Conservation (phyloP, 2,888 invertebrate genomes). For the Teinopalpus imperialis region DNA sequence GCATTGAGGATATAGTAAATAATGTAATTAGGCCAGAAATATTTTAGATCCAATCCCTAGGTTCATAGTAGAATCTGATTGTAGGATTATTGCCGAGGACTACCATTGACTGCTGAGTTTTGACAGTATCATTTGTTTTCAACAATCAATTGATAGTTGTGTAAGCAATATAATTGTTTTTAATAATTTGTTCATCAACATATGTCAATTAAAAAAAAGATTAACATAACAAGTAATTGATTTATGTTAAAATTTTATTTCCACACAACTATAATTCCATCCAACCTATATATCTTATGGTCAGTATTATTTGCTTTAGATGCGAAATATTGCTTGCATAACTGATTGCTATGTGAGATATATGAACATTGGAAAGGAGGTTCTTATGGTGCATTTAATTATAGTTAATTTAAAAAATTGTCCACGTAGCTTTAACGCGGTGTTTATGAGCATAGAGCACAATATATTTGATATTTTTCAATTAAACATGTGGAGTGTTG, state of each 20-base stretch:
- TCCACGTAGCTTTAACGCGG: constrained; percentile 74
- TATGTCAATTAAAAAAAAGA: constrained; percentile 62
- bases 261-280: constrained; percentile 44
- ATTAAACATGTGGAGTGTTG: constrained; percentile 60
- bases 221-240: constrained; percentile 10
- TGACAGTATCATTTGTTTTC: constrained; percentile 37
- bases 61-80: constrained; percentile 41
- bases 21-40: constrained; percentile 56
- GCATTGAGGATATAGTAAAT: constrained; percentile 50
- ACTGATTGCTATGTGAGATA: constrained; percentile 45
- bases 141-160: constrained; percentile 46
- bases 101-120: neutral
- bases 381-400: constrained; percentile 77
- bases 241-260: constrained; percentile 31
- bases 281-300: constrained; percentile 41
- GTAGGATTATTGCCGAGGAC: constrained; percentile 26
- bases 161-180: constrained; percentile 58
- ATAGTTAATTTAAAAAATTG: constrained; percentile 75
- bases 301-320: constrained; percentile 58
- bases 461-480: constrained; percentile 65
- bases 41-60: constrained; percentile 34
- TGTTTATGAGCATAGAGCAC: constrained; percentile 65
- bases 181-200: constrained; percentile 40
- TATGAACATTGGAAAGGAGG: constrained; percentile 48
- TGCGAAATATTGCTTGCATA: constrained; percentile 66